phyloP scores from a whole-genome alignment of 2,888 invertebrate genomes.

The Epinotia nisella region DNA sequence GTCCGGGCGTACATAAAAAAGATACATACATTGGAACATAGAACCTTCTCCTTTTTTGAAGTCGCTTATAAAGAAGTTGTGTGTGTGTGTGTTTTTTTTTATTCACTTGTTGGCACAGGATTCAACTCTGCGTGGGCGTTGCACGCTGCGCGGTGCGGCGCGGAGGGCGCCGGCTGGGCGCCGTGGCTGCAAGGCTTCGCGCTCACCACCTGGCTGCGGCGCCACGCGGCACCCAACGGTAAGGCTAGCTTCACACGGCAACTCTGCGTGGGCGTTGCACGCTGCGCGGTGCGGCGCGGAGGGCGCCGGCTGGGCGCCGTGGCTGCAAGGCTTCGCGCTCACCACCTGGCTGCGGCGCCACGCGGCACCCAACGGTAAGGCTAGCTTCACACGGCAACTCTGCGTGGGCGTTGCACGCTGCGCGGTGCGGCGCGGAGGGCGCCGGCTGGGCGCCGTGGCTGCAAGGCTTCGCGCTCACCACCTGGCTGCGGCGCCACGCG shows the following conservation, averaged over 20 bases:
- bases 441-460: conserved; percentile 87
- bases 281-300: conserved; percentile 71
- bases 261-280: conserved; percentile 66
- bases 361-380: conserved; percentile 56
- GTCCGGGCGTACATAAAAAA: too few species aligned
- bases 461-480: conserved; percentile 84
- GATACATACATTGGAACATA: too few species aligned
- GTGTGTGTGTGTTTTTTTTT: too few species aligned
- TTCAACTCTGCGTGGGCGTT: conserved; percentile 66
- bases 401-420: conserved; percentile 69
- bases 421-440: conserved; percentile 70
- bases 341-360: conserved; percentile 83
- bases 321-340: conserved; percentile 86
- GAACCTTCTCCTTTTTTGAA: too few species aligned
- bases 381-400: too few species aligned
- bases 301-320: conserved; percentile 86
- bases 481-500: conserved; percentile 83
- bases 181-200: conserved; percentile 87
- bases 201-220: conserved; percentile 82
- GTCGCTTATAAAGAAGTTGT: too few species aligned
- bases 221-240: conserved; percentile 62
- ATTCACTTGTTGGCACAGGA: conserved; percentile 53
- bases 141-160: conserved; percentile 68
- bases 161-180: conserved; percentile 84
- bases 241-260: too few species aligned